Evolutionary conservation across 2,888 invertebrate genomes (phyloP).

Genomic region (Dolichopus griseipennis): DNA sequence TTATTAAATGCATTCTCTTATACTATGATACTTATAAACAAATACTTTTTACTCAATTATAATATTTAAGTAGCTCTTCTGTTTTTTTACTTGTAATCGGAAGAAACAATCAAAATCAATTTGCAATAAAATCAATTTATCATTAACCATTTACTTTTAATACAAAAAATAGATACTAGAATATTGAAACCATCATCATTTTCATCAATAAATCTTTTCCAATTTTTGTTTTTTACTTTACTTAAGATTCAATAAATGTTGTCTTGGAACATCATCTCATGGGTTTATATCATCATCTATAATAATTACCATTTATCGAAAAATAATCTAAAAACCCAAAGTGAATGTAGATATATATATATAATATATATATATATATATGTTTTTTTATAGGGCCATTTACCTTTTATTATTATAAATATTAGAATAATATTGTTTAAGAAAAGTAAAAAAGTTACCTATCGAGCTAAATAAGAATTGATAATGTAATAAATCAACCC

Average conservation of each 20-base stretch:
- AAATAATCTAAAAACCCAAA: neutral
- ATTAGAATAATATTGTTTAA: neutral
- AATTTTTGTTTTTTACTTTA: neutral
- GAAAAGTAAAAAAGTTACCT: no score
- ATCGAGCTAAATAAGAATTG: constrained; percentile 1
- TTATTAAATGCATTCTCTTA: no score
- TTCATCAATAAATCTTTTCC: constrained; percentile 3
- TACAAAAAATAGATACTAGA: no score
- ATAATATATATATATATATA: neutral
- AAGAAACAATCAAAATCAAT: neutral
- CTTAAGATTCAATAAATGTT: neutral
- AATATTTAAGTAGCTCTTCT: no score
- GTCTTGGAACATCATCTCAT: neutral
- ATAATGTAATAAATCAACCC: constrained; percentile 1
- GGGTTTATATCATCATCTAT: neutral
- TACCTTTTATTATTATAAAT: constrained; percentile 1
- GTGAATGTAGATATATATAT: no score
- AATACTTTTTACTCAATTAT: no score
- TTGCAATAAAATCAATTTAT: neutral
- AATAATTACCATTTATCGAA: constrained; percentile 1
- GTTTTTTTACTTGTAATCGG: no score
- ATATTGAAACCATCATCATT: no score
- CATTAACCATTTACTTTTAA: neutral
- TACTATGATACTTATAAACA: no score
- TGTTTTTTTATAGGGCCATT: neutral